Conservation (phyloP, 2,888 invertebrate genomes). For the Drosophila recens region DNA sequence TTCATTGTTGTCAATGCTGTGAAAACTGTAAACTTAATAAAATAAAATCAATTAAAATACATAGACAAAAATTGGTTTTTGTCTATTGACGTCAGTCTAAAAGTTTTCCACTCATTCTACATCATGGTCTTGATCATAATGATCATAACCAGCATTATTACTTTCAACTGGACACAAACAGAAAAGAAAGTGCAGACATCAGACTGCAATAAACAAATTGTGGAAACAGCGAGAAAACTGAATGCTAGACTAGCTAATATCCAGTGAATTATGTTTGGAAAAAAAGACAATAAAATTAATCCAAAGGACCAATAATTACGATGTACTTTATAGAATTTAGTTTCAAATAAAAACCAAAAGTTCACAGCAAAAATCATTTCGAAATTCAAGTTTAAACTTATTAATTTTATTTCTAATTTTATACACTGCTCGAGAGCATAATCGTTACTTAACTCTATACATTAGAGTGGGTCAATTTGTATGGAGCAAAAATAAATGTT, state of each 20-base stretch:
- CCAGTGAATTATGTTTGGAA: not conserved
- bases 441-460: no score
- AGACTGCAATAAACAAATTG: constrained; percentile 5
- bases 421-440: no score
- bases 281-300: no score
- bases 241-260: not conserved
- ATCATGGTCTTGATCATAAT: not conserved
- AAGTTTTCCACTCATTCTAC: not conserved
- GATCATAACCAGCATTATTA: constrained; percentile 10
- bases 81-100: constrained; percentile 43
- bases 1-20: constrained; percentile 7
- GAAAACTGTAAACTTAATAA: constrained; percentile 5
- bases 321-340: no score
- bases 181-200: constrained; percentile 9
- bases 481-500: no score
- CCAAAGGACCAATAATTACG: no score
- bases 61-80: constrained; percentile 18
- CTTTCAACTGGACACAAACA: constrained; percentile 9
- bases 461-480: no score
- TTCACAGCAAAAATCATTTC: no score
- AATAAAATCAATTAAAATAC: constrained; percentile 24
- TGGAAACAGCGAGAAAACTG: not conserved
- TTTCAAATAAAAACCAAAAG: no score
- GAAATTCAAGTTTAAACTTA: no score
- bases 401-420: no score